These are phyloP conservation scores for Esox lucius DNA, from an alignment of 2,797 vertebrate species.

Conservation along the genomic window DNA sequence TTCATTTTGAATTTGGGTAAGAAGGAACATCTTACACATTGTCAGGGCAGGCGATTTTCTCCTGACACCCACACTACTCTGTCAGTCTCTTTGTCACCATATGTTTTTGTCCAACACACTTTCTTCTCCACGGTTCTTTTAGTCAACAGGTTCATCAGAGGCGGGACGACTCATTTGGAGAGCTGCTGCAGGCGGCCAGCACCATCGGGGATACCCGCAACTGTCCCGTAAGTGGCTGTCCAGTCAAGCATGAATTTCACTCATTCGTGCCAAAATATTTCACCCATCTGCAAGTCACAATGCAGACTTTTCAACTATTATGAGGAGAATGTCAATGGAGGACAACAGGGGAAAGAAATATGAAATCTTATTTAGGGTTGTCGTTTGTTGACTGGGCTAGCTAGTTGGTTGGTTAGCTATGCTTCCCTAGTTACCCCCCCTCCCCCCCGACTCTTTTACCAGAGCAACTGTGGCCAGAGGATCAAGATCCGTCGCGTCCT, in stretches of 20 bases:
- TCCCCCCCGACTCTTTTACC: conserved; percentile 22
- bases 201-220: conserved; percentile 91
- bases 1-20: too few relatives aligned
- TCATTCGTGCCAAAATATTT: background rate
- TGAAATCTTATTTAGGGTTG: background rate
- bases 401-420: background rate
- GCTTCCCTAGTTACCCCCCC: too few relatives aligned
- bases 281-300: background rate
- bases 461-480: conserved; percentile 97
- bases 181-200: conserved; percentile 89
- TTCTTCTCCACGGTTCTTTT: background rate
- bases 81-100: background rate
- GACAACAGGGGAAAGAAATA: too few relatives aligned
- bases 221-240: conserved; percentile 85
- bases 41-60: background rate
- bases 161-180: conserved; percentile 87
- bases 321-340: background rate
- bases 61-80: background rate
- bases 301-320: background rate
- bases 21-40: too few relatives aligned
- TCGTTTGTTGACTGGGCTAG: background rate
- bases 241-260: background rate
- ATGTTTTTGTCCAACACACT: background rate
- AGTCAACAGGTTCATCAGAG: conserved; percentile 73
- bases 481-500: conserved; percentile 93